A percentile compares a stretch with the other conserved stretches of the same genome.
phyloP scores from a whole-genome alignment of 92 coral and sea anemone species.

The Epizoanthus ramosus region DNA sequence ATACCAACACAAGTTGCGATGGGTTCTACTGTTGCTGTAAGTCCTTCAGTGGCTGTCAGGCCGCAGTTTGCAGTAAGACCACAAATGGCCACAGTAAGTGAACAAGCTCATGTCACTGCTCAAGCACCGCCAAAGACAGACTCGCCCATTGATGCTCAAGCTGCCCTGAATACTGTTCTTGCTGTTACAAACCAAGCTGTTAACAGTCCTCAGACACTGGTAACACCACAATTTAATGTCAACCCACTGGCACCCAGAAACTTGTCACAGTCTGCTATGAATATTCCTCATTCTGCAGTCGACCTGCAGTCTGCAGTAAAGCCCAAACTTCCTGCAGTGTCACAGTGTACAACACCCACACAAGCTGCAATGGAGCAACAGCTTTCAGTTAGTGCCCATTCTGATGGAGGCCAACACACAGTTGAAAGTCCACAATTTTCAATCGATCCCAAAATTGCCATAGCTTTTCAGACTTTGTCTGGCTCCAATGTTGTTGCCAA shows the following conservation, averaged over 20 bases:
- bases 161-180: not conserved
- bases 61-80: not conserved
- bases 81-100: not conserved
- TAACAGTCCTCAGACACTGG: not conserved
- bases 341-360: not conserved
- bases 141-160: not conserved
- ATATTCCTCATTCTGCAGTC: not conserved
- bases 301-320: not conserved
- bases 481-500: not conserved
- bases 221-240: not conserved
- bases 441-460: not conserved
- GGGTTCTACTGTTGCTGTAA: constrained; percentile 14
- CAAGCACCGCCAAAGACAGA: not conserved
- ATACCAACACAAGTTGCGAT: constrained; percentile 3
- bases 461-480: not conserved
- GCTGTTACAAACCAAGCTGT: constrained; percentile 5
- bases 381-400: not conserved
- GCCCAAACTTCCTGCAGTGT: not conserved
- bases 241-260: not conserved
- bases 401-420: not conserved
- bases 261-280: not conserved
- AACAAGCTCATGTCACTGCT: not conserved
- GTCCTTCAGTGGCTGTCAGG: not conserved
- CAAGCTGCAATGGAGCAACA: not conserved
- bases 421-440: constrained; percentile 12